Base-by-base conservation (phyloP, 2,113 vertebrate genomes). In the Xenotilapia longispinis region DNA sequence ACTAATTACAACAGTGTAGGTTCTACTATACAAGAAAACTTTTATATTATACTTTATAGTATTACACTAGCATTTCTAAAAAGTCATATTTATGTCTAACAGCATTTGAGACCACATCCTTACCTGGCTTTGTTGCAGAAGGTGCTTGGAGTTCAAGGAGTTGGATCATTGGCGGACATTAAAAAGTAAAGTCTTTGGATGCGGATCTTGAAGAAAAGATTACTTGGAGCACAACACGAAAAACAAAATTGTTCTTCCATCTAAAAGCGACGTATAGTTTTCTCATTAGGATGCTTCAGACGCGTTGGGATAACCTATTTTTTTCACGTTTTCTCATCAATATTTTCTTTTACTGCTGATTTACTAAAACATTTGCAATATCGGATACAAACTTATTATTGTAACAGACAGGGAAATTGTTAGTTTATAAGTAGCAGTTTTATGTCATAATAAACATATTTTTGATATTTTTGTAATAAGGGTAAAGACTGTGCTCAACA, bases 61-160 rank as follows among this genome's bases (percentile, higher is more conserved):
- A 11, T 58, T 17, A 83, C 7, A 75, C 70, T 31, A 58, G 70
- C 23, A 49, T 78, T 78, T 49, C 15, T 5, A 33, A 70, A 10
- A 57, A 51, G 8, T 26, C 5, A 54, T n/a, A 55, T 38, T 17
- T 45, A 57, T 9, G 10, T 45, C 80, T 75, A 26, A 2, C 2
- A 78, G 9, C 26, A 6, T 75, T 47, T 49, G 5, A 78, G 6
- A 73, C 2, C 11, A 82, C 4, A 68, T n/a, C 85, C 93, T 94
- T 95, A 95, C 94, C 94, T 94, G 80, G 5, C 7, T 75, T 87
- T 63, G 82, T 23, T 26, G 70, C 10, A 36, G 42, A 90, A 45
- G 28, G 63, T 40, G 8, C 21, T 57, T 81, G 81, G 8, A 83
- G 87, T 38, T 33, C 63, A 90, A 83, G 5, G 21, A 1, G 70